phyloP scores from a whole-genome alignment of 2,797 vertebrate species.

The Tarsius wallacei region DNA sequence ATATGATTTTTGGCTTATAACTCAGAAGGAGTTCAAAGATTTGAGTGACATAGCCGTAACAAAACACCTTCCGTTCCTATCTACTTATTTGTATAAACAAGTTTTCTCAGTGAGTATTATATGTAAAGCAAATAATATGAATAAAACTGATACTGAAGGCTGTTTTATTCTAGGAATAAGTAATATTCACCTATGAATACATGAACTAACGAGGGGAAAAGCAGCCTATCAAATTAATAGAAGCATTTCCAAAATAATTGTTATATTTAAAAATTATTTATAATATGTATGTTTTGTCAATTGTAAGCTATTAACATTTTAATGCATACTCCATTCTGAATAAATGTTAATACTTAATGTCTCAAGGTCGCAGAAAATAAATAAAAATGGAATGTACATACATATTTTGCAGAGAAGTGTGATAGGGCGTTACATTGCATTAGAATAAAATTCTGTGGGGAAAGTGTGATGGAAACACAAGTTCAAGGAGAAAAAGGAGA shows the following conservation, averaged over 20 bases:
- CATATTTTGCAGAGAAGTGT: slow-evolving; percentile 44
- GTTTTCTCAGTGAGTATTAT: background rate
- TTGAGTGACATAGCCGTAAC: slow-evolving; percentile 26
- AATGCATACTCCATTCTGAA: slow-evolving; percentile 51
- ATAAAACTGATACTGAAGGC: slow-evolving; percentile 52
- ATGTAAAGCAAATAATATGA: slow-evolving; percentile 56
- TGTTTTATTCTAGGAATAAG: slow-evolving; percentile 60
- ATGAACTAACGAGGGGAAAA: background rate
- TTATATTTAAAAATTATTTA: slow-evolving; percentile 43
- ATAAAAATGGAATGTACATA: background rate
- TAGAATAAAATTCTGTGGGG: slow-evolving; percentile 58
- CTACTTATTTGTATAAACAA: slow-evolving; percentile 53
- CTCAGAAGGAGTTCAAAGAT: slow-evolving; percentile 64
- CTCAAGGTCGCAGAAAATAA: slow-evolving; percentile 28
- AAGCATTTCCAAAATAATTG: slow-evolving; percentile 48
- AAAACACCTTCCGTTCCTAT: slow-evolving; percentile 48
- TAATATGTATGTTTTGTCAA: slow-evolving; percentile 33
- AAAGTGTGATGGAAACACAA: background rate
- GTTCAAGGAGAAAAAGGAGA: slow-evolving; percentile 18
- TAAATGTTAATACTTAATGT: slow-evolving; percentile 35
- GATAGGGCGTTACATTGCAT: slow-evolving; percentile 4
- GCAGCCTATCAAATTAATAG: slow-evolving; percentile 48
- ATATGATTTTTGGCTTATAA: slow-evolving; percentile 62
- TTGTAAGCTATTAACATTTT: slow-evolving; percentile 24
- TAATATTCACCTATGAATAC: slow-evolving; percentile 51